Conservation (phyloP, 1,140 invertebrate genomes). For the Lepidotrigona ventralis region DNA sequence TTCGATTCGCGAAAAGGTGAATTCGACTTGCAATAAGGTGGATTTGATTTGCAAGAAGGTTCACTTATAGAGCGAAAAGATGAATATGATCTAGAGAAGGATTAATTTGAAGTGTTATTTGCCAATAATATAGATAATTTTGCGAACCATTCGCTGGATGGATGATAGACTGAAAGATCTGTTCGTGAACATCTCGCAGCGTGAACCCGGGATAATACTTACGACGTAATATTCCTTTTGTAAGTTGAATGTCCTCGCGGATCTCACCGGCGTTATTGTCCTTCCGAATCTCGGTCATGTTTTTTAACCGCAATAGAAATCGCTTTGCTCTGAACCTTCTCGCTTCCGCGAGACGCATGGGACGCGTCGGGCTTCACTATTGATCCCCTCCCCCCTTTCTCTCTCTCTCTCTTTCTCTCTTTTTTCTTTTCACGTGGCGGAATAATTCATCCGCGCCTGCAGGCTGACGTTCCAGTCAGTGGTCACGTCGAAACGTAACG, state of each 20-base stretch:
- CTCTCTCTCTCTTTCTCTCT: no score
- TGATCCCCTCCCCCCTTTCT: not conserved
- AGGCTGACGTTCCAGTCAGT: not conserved
- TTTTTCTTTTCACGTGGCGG: slow-evolving; percentile 9
- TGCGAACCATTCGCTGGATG: no score
- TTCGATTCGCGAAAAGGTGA: no score
- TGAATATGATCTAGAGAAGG: no score
- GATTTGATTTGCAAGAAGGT: no score
- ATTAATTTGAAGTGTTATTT: no score
- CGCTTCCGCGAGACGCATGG: not conserved
- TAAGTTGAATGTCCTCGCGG: slow-evolving; percentile 40
- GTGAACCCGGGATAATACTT: no score
- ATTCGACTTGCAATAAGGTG: no score
- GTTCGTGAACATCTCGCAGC: no score
- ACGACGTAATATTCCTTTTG: slow-evolving; percentile 1
- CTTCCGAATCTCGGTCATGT: slow-evolving; percentile 35
- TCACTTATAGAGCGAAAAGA: no score
- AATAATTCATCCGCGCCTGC: slow-evolving; percentile 27
- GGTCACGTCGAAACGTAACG: slow-evolving; percentile 14
- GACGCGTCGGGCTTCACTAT: slow-evolving; percentile 1
- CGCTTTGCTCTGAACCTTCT: slow-evolving; percentile 15
- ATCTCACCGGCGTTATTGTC: slow-evolving; percentile 17
- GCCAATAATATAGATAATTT: no score
- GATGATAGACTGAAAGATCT: no score
- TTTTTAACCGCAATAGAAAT: slow-evolving; percentile 38